Base-by-base conservation (phyloP, 2,888 invertebrate species). In the Callimorpha dominula region DNA sequence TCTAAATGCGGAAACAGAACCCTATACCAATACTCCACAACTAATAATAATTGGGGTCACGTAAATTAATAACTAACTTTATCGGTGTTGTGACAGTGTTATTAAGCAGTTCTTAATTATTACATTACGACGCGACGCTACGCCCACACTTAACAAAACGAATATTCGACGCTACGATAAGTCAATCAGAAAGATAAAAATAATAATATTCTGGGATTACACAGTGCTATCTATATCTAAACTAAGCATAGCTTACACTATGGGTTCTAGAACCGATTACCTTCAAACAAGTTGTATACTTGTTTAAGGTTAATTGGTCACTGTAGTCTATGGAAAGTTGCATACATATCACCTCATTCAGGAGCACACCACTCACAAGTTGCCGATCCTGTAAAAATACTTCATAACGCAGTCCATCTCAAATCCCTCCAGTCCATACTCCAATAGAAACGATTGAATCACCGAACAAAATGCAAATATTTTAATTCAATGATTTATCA, bases 61-160 rank as follows among this genome's bases (percentile, higher is more conserved):
- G 65, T 70, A 70, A 57, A 57, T 46, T 57, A 65, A 46, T 70
- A 65, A 65, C 65, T 54, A 46, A 70, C 65, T 54, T 70, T 54
- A 31, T 57, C 17, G 42, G 14, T 46, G 42, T 65, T 65, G 40
- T 65, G 31, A 65, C 31, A 40, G 17, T 57, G 54, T 57, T 65
- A 31, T 65, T 70, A n/a, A 57, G 17, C 40, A 1, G 17, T 50
- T 40, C 50, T 14, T 60, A 60, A 31, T 31, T 50, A 65, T 17
- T 40, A 31, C 17, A 17, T 17, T 17, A 40, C 15, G 15, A 40
- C 50, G 40, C 17, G 17, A 50, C 31, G 40, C 17, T 9, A 50
- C 50, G 11, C 65, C 50, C 14, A 50, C 43, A 63, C 50, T 49
- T 49, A 14, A 49, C 40, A 40, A 17, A 65, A 50, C 31, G 50